Evolutionary conservation across 2,113 vertebrate genomes (phyloP).

Genomic region (Condylura cristata): DNA sequence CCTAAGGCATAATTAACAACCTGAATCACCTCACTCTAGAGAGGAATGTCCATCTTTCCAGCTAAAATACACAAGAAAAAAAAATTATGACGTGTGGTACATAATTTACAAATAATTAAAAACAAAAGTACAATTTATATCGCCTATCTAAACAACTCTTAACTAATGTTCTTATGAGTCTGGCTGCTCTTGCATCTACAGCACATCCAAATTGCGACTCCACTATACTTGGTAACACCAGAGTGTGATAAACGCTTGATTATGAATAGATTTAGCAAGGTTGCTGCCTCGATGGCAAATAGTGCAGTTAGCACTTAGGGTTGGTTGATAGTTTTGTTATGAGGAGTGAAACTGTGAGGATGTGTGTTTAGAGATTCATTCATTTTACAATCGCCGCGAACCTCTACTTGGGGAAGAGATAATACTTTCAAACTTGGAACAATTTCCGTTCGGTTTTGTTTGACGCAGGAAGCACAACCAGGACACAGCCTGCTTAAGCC

Average conservation of each 20-base stretch:
- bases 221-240: background rate
- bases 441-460: background rate
- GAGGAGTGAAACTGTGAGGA: background rate
- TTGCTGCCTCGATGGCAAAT: background rate
- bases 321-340: background rate
- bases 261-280: background rate
- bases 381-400: background rate
- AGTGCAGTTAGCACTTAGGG: background rate
- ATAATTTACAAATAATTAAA: background rate
- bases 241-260: background rate
- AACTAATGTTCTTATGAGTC: background rate
- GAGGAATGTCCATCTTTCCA: too few relatives aligned
- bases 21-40: background rate
- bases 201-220: background rate
- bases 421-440: background rate
- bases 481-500: too few relatives aligned
- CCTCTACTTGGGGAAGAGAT: background rate
- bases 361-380: background rate
- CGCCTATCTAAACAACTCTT: accelerated
- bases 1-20: background rate
- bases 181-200: background rate
- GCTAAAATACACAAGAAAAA: background rate
- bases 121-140: too few relatives aligned
- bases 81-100: too few relatives aligned
- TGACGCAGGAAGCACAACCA: too few relatives aligned